Evolutionary conservation across 2,888 invertebrate genomes (phyloP).

Genomic region (Eupithecia pulchellata): DNA sequence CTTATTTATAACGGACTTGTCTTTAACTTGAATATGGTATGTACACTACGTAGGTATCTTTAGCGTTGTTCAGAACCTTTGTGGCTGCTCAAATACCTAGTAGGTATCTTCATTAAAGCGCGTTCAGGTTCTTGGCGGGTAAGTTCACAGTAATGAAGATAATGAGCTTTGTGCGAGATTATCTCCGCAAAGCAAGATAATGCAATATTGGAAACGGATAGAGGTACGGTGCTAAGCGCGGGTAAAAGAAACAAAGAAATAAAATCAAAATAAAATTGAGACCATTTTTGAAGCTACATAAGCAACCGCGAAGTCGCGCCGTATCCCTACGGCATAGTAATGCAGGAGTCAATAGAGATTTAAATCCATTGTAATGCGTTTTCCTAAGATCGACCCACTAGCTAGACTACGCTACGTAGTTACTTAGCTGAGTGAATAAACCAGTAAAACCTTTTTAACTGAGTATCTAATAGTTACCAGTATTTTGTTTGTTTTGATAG

Average conservation of each 20-base stretch:
- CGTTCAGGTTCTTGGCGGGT: conserved; percentile 6
- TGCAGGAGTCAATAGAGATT: background rate
- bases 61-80: background rate
- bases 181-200: conserved; percentile 8
- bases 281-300: background rate
- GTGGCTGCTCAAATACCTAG: conserved; percentile 3
- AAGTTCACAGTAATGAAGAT: conserved; percentile 20
- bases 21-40: background rate
- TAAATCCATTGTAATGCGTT: background rate
- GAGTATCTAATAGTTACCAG: too few species aligned
- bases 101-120: conserved; percentile 7
- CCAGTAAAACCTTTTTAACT: too few species aligned
- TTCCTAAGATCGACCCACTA: background rate
- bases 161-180: conserved; percentile 6
- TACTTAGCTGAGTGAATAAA: too few species aligned
- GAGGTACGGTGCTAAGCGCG: background rate
- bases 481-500: too few species aligned
- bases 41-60: background rate
- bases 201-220: conserved; percentile 7
- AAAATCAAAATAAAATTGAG: background rate
- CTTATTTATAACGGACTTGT: background rate
- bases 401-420: background rate
- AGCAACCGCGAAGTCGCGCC: too few species aligned
- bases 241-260: background rate
- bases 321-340: background rate